Conservation (phyloP, 2,113 vertebrate species). For the Hassar affinis region DNA sequence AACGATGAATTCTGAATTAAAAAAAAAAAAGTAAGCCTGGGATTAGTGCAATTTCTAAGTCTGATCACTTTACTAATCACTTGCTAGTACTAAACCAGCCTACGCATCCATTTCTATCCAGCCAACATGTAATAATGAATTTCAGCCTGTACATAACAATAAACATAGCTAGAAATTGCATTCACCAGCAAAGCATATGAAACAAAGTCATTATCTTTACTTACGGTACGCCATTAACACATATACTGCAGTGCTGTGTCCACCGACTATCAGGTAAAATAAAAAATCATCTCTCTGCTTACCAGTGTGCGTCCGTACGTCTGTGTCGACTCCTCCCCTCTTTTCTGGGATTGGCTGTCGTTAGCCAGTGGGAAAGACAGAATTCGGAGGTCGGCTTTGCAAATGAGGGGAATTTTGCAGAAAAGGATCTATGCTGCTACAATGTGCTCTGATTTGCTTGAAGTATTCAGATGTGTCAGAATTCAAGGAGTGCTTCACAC, state of each 20-base stretch:
- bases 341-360: slow-evolving; percentile 70
- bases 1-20: not conserved
- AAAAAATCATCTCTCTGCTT: slow-evolving; percentile 75
- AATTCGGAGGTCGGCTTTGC: slow-evolving; percentile 71
- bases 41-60: not conserved
- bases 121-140: not conserved
- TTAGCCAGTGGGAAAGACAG: slow-evolving; percentile 77
- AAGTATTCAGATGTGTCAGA: slow-evolving; percentile 61
- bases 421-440: slow-evolving; percentile 75
- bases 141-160: not conserved
- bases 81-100: not conserved
- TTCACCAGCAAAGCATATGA: slow-evolving; percentile 11
- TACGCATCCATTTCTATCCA: not conserved
- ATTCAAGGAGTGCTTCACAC: slow-evolving; percentile 54
- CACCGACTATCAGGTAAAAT: slow-evolving; percentile 79
- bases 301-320: slow-evolving; percentile 77
- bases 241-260: slow-evolving; percentile 79
- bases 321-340: slow-evolving; percentile 74
- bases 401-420: slow-evolving; percentile 73
- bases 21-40: not conserved
- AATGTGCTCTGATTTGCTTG: slow-evolving; percentile 67
- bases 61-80: not conserved
- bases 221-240: slow-evolving; percentile 82
- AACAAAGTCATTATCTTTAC: slow-evolving; percentile 70
- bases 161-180: not conserved